phyloP scores from a whole-genome alignment of 2,888 invertebrate species.

The Papilio gigon region DNA sequence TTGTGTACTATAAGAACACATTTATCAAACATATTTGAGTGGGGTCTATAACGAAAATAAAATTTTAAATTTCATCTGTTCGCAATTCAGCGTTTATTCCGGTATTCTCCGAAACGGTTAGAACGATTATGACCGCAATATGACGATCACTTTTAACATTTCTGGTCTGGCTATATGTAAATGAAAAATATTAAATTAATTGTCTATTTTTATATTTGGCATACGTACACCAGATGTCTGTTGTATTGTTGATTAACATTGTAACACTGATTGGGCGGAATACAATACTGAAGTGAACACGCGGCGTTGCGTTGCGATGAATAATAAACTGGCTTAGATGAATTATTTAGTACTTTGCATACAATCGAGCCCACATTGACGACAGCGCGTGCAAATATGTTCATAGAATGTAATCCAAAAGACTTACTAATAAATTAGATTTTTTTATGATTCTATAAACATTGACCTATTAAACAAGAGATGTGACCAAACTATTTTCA shows the following conservation, averaged over 20 bases:
- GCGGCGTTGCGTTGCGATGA: slow-evolving; percentile 44
- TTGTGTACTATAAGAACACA: no score
- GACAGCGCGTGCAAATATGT: slow-evolving; percentile 69
- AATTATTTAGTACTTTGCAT: slow-evolving; percentile 63
- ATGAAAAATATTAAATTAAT: slow-evolving; percentile 4
- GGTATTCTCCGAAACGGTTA: no score
- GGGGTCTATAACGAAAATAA: no score
- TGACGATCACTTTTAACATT: no score
- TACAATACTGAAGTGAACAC: slow-evolving; percentile 51
- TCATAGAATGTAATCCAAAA: slow-evolving; percentile 49
- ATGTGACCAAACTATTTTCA: no score
- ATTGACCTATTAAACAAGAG: slow-evolving; percentile 48
- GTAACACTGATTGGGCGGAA: slow-evolving; percentile 39
- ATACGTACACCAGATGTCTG: slow-evolving; percentile 20
- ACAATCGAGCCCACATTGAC: slow-evolving; percentile 62
- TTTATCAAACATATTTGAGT: no score
- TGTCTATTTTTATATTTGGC: slow-evolving; percentile 1
- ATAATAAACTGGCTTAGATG: slow-evolving; percentile 56
- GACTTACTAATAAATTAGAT: slow-evolving; percentile 44
- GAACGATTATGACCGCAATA: no score
- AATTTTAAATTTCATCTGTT: no score
- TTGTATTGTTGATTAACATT: slow-evolving; percentile 31
- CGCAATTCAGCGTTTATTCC: no score
- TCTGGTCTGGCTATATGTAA: no score
- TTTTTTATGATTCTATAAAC: slow-evolving; percentile 51